Conservation (phyloP, 2,888 invertebrate species). For the Octodonta nipae region DNA sequence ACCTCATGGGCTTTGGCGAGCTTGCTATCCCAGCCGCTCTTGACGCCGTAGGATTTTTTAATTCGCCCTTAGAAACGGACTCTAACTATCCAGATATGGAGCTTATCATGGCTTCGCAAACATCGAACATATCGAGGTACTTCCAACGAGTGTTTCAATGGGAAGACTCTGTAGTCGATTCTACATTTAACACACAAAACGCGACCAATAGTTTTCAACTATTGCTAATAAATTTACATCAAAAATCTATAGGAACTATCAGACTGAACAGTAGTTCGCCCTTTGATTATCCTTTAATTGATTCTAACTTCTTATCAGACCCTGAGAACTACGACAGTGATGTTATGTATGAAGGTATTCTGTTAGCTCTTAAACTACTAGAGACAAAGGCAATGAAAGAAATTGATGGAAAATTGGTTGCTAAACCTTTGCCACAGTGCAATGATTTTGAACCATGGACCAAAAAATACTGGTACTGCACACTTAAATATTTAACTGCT, state of each 20-base stretch:
- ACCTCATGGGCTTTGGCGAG: slow-evolving; percentile 12
- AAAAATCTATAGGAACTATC: slow-evolving; percentile 45
- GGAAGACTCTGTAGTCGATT: slow-evolving; percentile 4
- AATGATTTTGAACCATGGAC: slow-evolving; percentile 36
- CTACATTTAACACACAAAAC: slow-evolving; percentile 3
- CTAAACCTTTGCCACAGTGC: slow-evolving; percentile 31
- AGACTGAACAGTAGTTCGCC: slow-evolving; percentile 21
- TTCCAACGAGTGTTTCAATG: slow-evolving; percentile 3
- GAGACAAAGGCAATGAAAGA: slow-evolving; percentile 40
- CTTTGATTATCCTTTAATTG: slow-evolving; percentile 41
- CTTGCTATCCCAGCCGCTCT: slow-evolving; percentile 6
- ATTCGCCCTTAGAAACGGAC: slow-evolving; percentile 6
- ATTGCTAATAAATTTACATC: slow-evolving; percentile 21
- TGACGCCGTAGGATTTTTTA: slow-evolving; percentile 10
- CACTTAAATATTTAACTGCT: slow-evolving; percentile 25
- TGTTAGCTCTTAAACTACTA: slow-evolving; percentile 32
- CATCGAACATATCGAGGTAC: slow-evolving; percentile 6
- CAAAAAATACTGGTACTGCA: slow-evolving; percentile 57
- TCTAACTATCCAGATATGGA: slow-evolving; percentile 11
- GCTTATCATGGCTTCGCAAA: slow-evolving; percentile 8
- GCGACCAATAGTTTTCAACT: slow-evolving; percentile 11
- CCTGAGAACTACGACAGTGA: slow-evolving; percentile 36
- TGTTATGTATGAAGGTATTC: slow-evolving; percentile 40
- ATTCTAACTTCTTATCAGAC: slow-evolving; percentile 50
- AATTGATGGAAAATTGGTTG: slow-evolving; percentile 35